Conservation (phyloP, 2,888 invertebrate genomes). For the Odontocerum albicorne region DNA sequence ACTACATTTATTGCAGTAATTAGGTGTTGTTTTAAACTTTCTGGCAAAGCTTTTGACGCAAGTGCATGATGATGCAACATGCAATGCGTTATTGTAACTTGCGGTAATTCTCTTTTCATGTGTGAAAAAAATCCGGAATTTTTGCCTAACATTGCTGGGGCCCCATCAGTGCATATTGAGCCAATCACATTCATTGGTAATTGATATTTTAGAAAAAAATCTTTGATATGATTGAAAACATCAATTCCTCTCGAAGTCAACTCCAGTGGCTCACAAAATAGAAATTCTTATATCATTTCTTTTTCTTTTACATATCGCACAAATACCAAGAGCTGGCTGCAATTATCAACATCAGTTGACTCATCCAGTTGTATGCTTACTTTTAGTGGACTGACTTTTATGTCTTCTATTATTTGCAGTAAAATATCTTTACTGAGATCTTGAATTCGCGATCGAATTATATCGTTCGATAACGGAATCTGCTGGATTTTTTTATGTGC, state of each 20-base stretch:
- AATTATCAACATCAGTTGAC: conserved; percentile 6
- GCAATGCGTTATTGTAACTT: conserved; percentile 36
- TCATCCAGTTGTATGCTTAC: not conserved
- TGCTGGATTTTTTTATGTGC: too few species aligned
- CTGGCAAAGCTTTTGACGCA: conserved; percentile 17
- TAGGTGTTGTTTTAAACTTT: not conserved
- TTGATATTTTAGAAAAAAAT: conserved; percentile 1
- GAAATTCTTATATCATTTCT: not conserved
- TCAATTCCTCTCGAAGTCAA: not conserved
- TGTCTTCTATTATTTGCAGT: not conserved
- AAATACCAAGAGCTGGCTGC: not conserved
- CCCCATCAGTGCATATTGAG: conserved; percentile 36
- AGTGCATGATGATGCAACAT: conserved; percentile 28
- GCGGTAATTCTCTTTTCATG: conserved; percentile 38
- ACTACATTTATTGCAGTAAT: not conserved
- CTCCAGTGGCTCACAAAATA: conserved; percentile 5
- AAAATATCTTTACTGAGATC: conserved; percentile 1
- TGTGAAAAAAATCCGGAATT: conserved; percentile 38
- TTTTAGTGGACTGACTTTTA: not conserved
- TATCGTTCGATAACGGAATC: too few species aligned
- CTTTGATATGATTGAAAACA: not conserved
- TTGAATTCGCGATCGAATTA: not conserved
- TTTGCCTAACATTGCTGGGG: conserved; percentile 37
- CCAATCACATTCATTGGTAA: conserved; percentile 4
- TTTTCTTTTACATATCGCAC: not conserved